Base-by-base conservation (phyloP, 2,888 invertebrate species). In the Drosophila longiperda region DNA sequence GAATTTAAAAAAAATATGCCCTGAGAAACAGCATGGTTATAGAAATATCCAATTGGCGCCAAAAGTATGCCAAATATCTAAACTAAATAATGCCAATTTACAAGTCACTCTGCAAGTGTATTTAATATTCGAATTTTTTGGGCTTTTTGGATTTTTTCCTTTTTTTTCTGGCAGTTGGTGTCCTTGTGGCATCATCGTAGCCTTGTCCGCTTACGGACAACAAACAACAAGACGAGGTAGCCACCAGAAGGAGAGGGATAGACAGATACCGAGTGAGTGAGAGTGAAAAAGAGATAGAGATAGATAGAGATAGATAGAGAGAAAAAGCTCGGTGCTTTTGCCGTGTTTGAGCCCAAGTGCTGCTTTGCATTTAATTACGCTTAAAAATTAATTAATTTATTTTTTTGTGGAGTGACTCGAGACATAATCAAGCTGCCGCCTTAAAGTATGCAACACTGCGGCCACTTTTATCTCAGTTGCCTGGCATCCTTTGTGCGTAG, bases 341-440 rank as follows among this genome's bases (percentile, higher is more conserved):
- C 38, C 40, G 54, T 59, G 64, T 42, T 60, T 36, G 74, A 60
- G 71, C 67, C 59, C 73, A 70, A 84, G 84, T 80, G 89, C 87
- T 89, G 89, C 82, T 87, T 87, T 87, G 85, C 86, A 87, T 87
- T 87, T 87, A 87, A 87, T 87, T 87, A 87, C 87, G 89, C 86
- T 87, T 89, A 87, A 87, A 87, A 87, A 87, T 87, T 87, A 87
- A 87, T 87, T 87, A 87, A 89, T 87, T 89, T 89, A 80, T 80
- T 89, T 89, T 89, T 87, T 87, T 87, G 84, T 87, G 74, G 60
- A 84, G 83, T 85, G 86, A 80, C 86, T 83, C 74, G 86, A 89
- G 89, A 87, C 89, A 87, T 85, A 87, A 87, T 87, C 89, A 87
- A 87, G 87, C 80, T 60, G 69, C 67, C 71, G 77, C 89, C 82